A percentile compares a stretch with the other conserved stretches of the same genome.
These are phyloP conservation scores for Phasia obesa DNA, from an alignment of 2,888 invertebrate species.

Conservation along the genomic window DNA sequence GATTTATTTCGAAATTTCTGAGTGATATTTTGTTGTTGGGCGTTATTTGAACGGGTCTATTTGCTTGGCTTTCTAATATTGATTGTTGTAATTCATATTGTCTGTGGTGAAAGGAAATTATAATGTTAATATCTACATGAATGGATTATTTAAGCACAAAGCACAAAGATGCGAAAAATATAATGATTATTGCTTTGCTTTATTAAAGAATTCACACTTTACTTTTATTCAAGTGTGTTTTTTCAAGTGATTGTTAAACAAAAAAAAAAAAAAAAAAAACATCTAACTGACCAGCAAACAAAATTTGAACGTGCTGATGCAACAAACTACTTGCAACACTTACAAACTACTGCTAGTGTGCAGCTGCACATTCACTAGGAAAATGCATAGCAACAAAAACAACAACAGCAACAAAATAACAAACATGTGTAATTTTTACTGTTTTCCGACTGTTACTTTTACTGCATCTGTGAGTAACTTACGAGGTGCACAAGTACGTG, in stretches of 20 bases:
- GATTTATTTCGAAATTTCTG: no score
- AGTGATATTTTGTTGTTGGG: no score
- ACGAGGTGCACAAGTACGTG: conserved; percentile 45
- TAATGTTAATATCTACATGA: conserved; percentile 15
- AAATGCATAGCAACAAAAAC: conserved; percentile 30
- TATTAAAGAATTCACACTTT: conserved; percentile 47
- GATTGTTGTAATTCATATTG: conserved; percentile 6
- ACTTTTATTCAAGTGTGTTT: background rate
- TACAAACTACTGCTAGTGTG: conserved; percentile 22
- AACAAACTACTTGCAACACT: conserved; percentile 55
- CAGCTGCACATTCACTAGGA: conserved; percentile 55
- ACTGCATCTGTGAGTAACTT: conserved; percentile 43
- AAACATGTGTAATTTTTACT: conserved; percentile 58
- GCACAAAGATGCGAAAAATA: conserved; percentile 17
- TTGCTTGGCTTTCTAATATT: background rate
- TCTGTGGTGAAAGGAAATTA: conserved; percentile 46
- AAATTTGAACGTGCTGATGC: conserved; percentile 55
- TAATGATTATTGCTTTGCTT: background rate
- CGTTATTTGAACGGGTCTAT: no score
- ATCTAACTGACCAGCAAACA: conserved; percentile 51
- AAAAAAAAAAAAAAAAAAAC: background rate
- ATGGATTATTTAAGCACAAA: conserved; percentile 25
- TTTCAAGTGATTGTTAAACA: conserved; percentile 41
- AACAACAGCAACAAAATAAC: background rate
- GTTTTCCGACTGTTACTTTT: conserved; percentile 59